phyloP scores from a whole-genome alignment of 1,140 invertebrate genomes.

The Tetraneura akinire region DNA sequence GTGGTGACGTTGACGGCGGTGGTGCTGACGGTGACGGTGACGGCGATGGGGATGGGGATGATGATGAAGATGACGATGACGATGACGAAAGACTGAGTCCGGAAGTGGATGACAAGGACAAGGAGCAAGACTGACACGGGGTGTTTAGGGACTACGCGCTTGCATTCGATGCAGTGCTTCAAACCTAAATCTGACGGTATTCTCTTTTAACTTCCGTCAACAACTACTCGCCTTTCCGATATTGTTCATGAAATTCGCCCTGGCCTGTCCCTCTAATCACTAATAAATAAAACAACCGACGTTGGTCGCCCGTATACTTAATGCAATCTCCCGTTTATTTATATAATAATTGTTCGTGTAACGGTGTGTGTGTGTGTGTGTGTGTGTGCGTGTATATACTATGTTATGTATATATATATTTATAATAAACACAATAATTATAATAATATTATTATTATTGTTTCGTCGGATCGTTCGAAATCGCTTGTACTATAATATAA shows the following conservation, averaged over 20 bases:
- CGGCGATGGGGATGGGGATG: not conserved
- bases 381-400: not conserved
- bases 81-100: slow-evolving; percentile 47
- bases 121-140: slow-evolving; percentile 49
- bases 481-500: not conserved
- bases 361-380: no score
- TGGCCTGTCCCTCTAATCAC: not conserved
- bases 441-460: no score
- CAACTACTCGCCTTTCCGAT: not conserved
- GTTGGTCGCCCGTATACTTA: no score
- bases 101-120: slow-evolving; percentile 44
- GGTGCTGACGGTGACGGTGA: not conserved
- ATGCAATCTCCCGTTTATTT: not conserved
- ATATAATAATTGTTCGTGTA: no score
- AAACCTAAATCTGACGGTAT: slow-evolving; percentile 6
- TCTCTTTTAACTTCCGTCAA: not conserved
- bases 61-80: not conserved
- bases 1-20: not conserved
- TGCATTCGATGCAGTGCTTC: slow-evolving; percentile 38
- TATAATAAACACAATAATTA: no score
- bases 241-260: not conserved
- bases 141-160: slow-evolving; percentile 47
- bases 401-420: not conserved
- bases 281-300: not conserved
- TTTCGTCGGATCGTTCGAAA: no score